Evolutionary conservation across 1,140 invertebrate genomes (phyloP), one percentile per base, ranked within the genome.

Genomic region (Eumeta japonica): DNA sequence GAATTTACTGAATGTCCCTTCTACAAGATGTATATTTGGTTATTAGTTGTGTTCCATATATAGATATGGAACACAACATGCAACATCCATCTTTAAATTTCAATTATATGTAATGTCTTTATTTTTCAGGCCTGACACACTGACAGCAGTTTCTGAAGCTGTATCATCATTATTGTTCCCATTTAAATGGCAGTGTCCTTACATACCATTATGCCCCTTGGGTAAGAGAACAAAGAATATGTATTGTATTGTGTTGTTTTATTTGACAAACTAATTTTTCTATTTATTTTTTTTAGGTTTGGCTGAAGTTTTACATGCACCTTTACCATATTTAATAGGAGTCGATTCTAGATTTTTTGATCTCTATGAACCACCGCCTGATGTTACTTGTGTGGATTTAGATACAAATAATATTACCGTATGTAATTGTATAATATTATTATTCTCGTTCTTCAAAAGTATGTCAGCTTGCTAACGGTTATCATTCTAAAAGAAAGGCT

Each of bases 161-260:
- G 86, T 99, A n/a, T 89, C 93, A 4, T 92, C 92, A 71, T 82
- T 98, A 49, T 84, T 98, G 38, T 99, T 99, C 75, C 97, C 97
- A 0, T 97, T 99, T 66, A 94, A 97, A 62, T 99, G 97, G 97
- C 95, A 99, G 68, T 99, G 96, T 73, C 96, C 97, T 0, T 99
- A 99, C 62, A 97, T 99, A 74, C 97, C 97, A 10, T 77, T 99
- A 5, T 99, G 97, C 81, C 97, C 97, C 1, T 79, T 99, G 50
- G 91, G 84, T 65, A 68, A 68, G 24, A 24, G n/a, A 10, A 37
- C 14, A 13, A 11, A 30, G 7, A 11, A 10, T 7, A 18, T 2
- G n/a, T 29, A 2, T 28, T 28, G 3, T 11, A 10, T 3, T 37
- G 9, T 14, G 12, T 20, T 10, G 14, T 13, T 28, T 10, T 35